phyloP scores from a whole-genome alignment of 2,888 invertebrate genomes.

The Brachypalpus laphriformis region DNA sequence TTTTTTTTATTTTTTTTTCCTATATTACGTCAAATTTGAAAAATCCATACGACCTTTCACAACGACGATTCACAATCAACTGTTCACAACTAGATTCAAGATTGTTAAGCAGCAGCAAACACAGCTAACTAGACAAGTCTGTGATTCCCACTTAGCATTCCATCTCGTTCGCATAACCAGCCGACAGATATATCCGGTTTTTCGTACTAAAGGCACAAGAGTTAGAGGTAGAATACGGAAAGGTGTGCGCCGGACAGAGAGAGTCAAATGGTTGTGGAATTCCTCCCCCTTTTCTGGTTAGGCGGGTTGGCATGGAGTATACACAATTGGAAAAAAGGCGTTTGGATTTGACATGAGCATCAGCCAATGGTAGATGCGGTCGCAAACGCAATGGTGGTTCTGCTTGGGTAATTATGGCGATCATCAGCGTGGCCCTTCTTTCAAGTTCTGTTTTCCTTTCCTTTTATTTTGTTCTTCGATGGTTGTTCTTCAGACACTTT shows the following conservation, averaged over 20 bases:
- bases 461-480: not conserved
- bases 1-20: slow-evolving; percentile 30
- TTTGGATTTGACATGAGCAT: slow-evolving; percentile 54
- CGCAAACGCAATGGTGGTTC: slow-evolving; percentile 81
- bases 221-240: slow-evolving; percentile 51
- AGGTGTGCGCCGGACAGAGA: slow-evolving; percentile 59
- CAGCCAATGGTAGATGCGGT: slow-evolving; percentile 57
- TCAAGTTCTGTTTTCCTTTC: not conserved
- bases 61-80: slow-evolving; percentile 82
- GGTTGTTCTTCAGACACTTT: not conserved
- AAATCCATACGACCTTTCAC: slow-evolving; percentile 81
- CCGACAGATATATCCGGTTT: slow-evolving; percentile 74
- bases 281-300: slow-evolving; percentile 42
- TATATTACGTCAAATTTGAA: slow-evolving; percentile 67
- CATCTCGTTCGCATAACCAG: slow-evolving; percentile 74
- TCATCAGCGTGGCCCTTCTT: slow-evolving; percentile 77
- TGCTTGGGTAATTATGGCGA: slow-evolving; percentile 82
- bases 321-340: slow-evolving; percentile 65
- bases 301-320: not conserved
- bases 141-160: slow-evolving; percentile 74
- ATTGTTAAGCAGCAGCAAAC: slow-evolving; percentile 78
- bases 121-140: slow-evolving; percentile 81
- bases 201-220: slow-evolving; percentile 65
- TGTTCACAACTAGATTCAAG: slow-evolving; percentile 83
- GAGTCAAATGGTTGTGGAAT: slow-evolving; percentile 33